Conservation (phyloP, 1,140 invertebrate genomes). For the Dendroctonus ponderosae region DNA sequence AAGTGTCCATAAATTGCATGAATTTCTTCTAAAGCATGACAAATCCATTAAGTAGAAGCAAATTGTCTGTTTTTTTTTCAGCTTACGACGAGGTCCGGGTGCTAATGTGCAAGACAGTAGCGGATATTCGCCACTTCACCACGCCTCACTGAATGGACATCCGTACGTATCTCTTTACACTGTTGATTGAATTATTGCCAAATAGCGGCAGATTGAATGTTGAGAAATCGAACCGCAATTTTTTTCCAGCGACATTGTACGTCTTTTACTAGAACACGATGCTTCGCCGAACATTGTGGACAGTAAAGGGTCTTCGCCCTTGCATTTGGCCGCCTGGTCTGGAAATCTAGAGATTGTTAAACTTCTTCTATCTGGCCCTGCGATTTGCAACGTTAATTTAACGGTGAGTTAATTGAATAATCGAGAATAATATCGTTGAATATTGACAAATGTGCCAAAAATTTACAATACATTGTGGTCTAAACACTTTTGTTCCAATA, state of each 20-base stretch:
- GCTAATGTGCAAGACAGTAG: conserved; percentile 90
- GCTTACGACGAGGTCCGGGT: conserved; percentile 82
- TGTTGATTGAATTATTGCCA: not conserved
- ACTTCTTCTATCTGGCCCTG: conserved; percentile 71
- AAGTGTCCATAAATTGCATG: not conserved
- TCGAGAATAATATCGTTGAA: no score
- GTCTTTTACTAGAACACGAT: conserved; percentile 79
- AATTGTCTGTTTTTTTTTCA: conserved; percentile 54
- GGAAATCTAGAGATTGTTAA: conserved; percentile 81
- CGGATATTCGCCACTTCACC: conserved; percentile 93
- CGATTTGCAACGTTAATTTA: conserved; percentile 77
- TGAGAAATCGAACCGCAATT: not conserved
- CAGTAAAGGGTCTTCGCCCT: conserved; percentile 78
- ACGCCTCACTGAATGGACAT: conserved; percentile 92
- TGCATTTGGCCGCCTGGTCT: conserved; percentile 88
- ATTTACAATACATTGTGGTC: no score
- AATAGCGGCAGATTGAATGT: not conserved
- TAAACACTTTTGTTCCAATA: no score
- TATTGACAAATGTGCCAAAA: no score
- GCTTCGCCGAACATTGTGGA: conserved; percentile 87
- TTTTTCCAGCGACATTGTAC: conserved; percentile 77
- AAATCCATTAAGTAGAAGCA: not conserved
- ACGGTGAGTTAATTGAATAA: no score
- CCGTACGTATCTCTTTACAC: conserved; percentile 61
- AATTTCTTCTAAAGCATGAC: not conserved